phyloP scores from a whole-genome alignment of 2,888 invertebrate genomes.

The Tenthredo livida region DNA sequence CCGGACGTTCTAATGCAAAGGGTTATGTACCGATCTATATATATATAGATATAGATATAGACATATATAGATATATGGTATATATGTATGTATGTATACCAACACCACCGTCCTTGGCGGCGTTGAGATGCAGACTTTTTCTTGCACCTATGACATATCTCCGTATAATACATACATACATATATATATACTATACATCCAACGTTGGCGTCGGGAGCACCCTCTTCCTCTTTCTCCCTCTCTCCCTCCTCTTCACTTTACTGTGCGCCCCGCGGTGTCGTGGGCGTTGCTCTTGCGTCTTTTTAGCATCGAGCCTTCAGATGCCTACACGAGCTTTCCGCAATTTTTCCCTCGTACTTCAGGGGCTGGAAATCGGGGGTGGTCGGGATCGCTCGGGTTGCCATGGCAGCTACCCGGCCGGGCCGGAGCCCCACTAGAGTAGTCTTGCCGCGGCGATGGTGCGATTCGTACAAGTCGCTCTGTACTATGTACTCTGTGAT shows the following conservation, averaged over 20 bases:
- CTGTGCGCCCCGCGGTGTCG: conserved; percentile 38
- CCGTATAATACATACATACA: background rate
- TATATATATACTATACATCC: background rate
- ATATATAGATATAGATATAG: too few relatives aligned
- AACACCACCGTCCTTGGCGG: background rate
- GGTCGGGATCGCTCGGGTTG: conserved; percentile 43
- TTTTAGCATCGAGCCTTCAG: conserved; percentile 41
- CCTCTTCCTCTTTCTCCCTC: background rate
- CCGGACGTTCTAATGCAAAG: too few relatives aligned
- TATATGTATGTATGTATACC: background rate
- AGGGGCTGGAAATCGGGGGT: conserved; percentile 39
- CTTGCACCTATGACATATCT: conserved; percentile 5
- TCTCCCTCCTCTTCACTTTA: background rate
- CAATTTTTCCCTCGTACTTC: conserved; percentile 48
- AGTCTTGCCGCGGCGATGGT: conserved; percentile 47
- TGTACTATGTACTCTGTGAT: conserved; percentile 37
- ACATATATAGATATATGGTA: background rate
- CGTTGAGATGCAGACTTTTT: conserved; percentile 9
- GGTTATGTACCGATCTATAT: background rate
- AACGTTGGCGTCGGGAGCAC: background rate
- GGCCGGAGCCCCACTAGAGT: conserved; percentile 41
- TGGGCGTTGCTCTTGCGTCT: conserved; percentile 48
- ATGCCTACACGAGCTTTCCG: conserved; percentile 42
- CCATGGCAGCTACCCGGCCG: conserved; percentile 51
- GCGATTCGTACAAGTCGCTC: conserved; percentile 34